These are phyloP conservation scores for Oreochromis niloticus DNA, from an alignment of 2,113 vertebrate species.

Conservation along the genomic window DNA sequence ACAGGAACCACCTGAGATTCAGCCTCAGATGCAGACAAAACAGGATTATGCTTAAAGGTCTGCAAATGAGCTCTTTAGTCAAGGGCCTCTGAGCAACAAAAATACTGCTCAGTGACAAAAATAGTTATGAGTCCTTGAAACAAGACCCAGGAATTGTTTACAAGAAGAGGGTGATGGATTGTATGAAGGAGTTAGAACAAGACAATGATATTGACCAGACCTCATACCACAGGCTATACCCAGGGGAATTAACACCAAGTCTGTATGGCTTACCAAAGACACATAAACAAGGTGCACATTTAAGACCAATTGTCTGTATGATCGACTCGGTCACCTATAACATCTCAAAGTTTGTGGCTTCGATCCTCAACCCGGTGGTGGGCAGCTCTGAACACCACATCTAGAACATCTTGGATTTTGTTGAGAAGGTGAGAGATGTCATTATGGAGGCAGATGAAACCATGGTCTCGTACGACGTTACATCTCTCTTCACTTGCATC, in stretches of 20 bases:
- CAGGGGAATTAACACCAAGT: neutral
- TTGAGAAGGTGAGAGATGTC: too few species aligned
- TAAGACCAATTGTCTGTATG: neutral
- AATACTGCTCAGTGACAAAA: neutral
- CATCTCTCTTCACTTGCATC: too few species aligned
- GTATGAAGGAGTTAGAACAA: neutral
- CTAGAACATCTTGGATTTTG: too few species aligned
- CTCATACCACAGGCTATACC: neutral
- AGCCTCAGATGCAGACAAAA: neutral
- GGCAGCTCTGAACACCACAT: neutral
- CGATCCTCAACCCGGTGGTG: rapidly evolving
- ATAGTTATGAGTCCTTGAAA: neutral
- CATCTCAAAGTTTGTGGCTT: neutral
- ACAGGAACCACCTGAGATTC: neutral
- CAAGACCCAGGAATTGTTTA: neutral
- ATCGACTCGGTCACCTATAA: neutral
- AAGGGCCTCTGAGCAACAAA: neutral
- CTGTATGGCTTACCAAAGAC: neutral
- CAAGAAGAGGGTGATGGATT: neutral
- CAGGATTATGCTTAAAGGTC: neutral
- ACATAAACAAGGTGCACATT: neutral
- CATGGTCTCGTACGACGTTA: too few species aligned
- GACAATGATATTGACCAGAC: rapidly evolving
- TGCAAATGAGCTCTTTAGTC: neutral
- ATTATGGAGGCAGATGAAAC: too few species aligned